A percentile compares a stretch with the other conserved stretches of the same genome.
These are phyloP conservation scores for Aproaerema taeniolella DNA, from an alignment of 2,888 invertebrate species.

Conservation along the genomic window DNA sequence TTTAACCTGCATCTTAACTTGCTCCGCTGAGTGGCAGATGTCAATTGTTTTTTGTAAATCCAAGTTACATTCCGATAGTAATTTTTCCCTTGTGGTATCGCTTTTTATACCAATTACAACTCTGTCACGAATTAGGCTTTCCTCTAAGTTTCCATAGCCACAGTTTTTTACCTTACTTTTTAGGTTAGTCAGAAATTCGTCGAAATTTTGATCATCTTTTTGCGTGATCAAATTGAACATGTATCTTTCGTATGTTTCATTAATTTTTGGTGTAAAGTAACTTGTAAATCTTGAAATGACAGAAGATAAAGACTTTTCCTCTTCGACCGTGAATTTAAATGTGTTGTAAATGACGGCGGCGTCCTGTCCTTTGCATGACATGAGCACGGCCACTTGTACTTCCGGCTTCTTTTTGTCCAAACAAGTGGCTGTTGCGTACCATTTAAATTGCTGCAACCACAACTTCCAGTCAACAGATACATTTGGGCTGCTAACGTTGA, in stretches of 20 bases:
- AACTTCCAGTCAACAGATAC: slow-evolving; percentile 1
- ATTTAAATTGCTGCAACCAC: slow-evolving; percentile 11
- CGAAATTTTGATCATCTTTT: slow-evolving; percentile 4
- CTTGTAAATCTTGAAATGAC: not conserved
- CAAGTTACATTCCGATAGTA: not conserved
- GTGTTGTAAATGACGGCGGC: slow-evolving; percentile 11
- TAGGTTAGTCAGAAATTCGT: slow-evolving; percentile 7
- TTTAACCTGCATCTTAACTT: not conserved
- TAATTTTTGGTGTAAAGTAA: slow-evolving; percentile 6
- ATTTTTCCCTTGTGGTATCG: slow-evolving; percentile 3
- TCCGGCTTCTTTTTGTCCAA: slow-evolving; percentile 8
- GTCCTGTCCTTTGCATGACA: slow-evolving; percentile 9
- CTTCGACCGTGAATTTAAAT: not conserved
- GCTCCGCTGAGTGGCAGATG: slow-evolving; percentile 4
- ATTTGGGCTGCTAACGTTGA: slow-evolving; percentile 1
- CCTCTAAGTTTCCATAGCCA: slow-evolving; percentile 6
- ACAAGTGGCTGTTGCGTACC: slow-evolving; percentile 10
- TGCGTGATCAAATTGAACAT: slow-evolving; percentile 5
- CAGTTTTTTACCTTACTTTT: slow-evolving; percentile 9
- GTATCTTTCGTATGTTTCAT: slow-evolving; percentile 8
- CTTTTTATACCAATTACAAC: not conserved
- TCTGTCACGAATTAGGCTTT: slow-evolving; percentile 4
- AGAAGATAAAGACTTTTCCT: not conserved
- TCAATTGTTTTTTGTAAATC: slow-evolving; percentile 2
- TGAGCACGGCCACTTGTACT: slow-evolving; percentile 10